These are phyloP conservation scores for Apaloderma vittatum DNA, from an alignment of 2,113 vertebrate species.

Conservation along the genomic window DNA sequence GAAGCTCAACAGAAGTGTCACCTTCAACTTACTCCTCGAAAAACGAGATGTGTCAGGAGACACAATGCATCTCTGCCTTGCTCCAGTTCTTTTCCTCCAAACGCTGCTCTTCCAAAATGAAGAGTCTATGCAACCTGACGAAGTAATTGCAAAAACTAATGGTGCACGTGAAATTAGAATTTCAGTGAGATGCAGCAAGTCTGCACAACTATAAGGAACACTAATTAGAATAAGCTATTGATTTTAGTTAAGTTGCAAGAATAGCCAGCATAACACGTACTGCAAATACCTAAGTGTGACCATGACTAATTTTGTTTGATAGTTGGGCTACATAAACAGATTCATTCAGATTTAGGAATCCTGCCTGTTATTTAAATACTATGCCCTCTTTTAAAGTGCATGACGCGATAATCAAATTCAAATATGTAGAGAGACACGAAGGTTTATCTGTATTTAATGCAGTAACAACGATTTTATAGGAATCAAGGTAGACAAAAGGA, in stretches of 20 bases:
- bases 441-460: neutral
- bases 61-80: neutral
- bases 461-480: constrained; percentile 16
- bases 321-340: neutral
- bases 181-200: neutral
- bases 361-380: neutral
- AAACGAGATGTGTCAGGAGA: neutral
- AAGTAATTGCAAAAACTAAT: neutral
- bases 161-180: neutral
- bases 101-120: neutral
- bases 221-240: neutral
- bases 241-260: neutral
- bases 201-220: neutral
- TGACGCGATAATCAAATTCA: neutral
- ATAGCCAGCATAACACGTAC: neutral
- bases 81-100: neutral
- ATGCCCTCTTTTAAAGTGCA: neutral
- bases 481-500: constrained; percentile 41
- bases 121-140: neutral
- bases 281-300: neutral
- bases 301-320: neutral
- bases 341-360: neutral
- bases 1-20: neutral
- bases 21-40: neutral
- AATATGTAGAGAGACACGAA: neutral